Base-by-base conservation (phyloP, 2,888 invertebrate species). In the Cosmia trapezina region DNA sequence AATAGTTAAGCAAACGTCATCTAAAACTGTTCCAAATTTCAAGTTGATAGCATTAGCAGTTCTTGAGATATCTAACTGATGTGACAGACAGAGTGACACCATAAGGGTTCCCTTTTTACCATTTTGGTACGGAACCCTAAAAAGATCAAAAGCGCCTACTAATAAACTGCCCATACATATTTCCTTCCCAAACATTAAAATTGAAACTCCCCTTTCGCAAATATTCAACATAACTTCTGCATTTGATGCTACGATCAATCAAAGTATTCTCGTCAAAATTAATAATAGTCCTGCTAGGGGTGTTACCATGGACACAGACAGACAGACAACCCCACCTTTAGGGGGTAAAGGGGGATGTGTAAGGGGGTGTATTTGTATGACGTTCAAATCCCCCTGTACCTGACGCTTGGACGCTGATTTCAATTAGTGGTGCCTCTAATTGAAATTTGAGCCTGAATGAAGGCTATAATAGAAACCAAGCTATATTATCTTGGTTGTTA, bases 271-370 rank as follows among this genome's bases (percentile, higher is more conserved):
- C 70, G 73, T 73, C 80, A 73, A 81, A 81, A 81, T 81, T 73
- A 81, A 81, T 81, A 81, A 76, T 61, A 70, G 67, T 49, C 56
- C 43, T 11, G 12, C n/a, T 17, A 45, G 66, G 78, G 69, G 73
- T 64, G 80, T 81, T 81, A 70, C 80, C 68, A 81, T 81, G 81
- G 73, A 14, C 67, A 73, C 80, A 73, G 81, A 77, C 80, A 69
- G 75, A 57, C 74, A 63, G 62, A 69, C 59, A 75, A 63, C 72
- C 78, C 76, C 72, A 63, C 78, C 53, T 66, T 65, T 62, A 33
- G 72, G 78, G 71, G 71, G 76, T 37, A 9, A 41, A 33, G 19
- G 78, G 70, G 57, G 53, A 22, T 53, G 45, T 53, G 45, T n/a
- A 56, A 59, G 66, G 68, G 67, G 56, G 60, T 37, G 41, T 78